Conservation (phyloP, 1,140 invertebrate genomes). For the Listronotus oregonensis region DNA sequence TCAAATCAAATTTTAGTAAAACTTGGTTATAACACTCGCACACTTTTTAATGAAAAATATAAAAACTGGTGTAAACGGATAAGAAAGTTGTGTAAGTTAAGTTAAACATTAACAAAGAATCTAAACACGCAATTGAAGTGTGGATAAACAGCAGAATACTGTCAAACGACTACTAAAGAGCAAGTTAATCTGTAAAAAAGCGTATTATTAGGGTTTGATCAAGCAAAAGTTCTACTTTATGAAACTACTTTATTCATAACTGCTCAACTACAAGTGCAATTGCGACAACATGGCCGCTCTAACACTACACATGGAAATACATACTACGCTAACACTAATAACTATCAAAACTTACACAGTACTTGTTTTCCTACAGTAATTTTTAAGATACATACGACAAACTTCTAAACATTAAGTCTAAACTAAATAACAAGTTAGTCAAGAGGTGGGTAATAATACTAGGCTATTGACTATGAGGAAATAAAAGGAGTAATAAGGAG, state of each 20-base stretch:
- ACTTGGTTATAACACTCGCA: too few species aligned
- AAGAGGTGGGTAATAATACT: slow-evolving; percentile 22
- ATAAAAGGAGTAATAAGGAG: too few species aligned
- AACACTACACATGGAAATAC: slow-evolving; percentile 58
- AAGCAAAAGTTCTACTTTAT: slow-evolving; percentile 56
- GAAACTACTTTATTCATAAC: slow-evolving; percentile 59
- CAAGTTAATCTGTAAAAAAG: slow-evolving; percentile 27
- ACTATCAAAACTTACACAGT: slow-evolving; percentile 52
- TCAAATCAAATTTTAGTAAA: too few species aligned
- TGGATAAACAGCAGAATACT: too few species aligned
- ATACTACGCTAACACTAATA: slow-evolving; percentile 55
- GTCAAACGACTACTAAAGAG: too few species aligned
- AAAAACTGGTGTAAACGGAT: too few species aligned
- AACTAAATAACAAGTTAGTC: slow-evolving; percentile 30
- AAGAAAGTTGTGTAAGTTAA: too few species aligned
- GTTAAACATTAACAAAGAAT: too few species aligned
- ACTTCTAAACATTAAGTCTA: slow-evolving; percentile 49
- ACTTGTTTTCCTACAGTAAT: slow-evolving; percentile 52
- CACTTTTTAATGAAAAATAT: too few species aligned
- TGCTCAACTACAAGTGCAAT: slow-evolving; percentile 58
- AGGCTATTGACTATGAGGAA: too few species aligned
- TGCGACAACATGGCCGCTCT: slow-evolving; percentile 48
- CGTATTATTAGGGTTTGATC: slow-evolving; percentile 46
- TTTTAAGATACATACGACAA: slow-evolving; percentile 51
- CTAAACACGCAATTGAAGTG: too few species aligned